A percentile compares a stretch with the other conserved stretches of the same genome.
Conservation (phyloP, 1,140 invertebrate genomes). For the Drosophila nikananu region DNA sequence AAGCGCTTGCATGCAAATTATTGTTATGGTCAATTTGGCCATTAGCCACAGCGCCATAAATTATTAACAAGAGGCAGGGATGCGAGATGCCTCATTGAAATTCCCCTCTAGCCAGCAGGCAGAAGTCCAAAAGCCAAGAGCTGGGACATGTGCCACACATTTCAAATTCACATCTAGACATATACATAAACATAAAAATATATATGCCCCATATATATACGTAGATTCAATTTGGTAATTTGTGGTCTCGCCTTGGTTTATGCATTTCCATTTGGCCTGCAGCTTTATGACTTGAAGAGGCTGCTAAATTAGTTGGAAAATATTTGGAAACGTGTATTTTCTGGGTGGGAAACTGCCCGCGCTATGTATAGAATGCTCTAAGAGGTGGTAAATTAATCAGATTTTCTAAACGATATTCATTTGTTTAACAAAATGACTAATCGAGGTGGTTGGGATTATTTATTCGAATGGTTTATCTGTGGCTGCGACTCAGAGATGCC, state of each 20-base stretch:
- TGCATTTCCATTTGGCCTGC: slow-evolving; percentile 53
- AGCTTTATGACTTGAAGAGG: slow-evolving; percentile 30
- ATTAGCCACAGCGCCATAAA: slow-evolving; percentile 77
- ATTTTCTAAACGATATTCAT: slow-evolving; percentile 15
- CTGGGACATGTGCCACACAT: slow-evolving; percentile 37
- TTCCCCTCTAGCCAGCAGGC: slow-evolving; percentile 55
- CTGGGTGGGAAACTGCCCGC: not conserved
- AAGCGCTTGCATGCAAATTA: slow-evolving; percentile 76
- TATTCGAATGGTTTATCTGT: slow-evolving; percentile 27
- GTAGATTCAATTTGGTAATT: slow-evolving; percentile 68
- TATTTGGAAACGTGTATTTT: slow-evolving; percentile 45
- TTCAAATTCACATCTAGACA: slow-evolving; percentile 38
- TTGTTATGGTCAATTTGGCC: slow-evolving; percentile 79
- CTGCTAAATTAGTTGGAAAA: slow-evolving; percentile 69
- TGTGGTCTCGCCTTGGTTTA: slow-evolving; percentile 58
- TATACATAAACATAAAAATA: slow-evolving; percentile 20
- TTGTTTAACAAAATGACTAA: slow-evolving; percentile 32
- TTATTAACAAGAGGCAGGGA: slow-evolving; percentile 53
- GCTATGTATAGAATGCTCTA: slow-evolving; percentile 34
- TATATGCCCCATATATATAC: slow-evolving; percentile 10
- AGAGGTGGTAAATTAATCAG: slow-evolving; percentile 36
- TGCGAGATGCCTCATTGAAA: slow-evolving; percentile 74
- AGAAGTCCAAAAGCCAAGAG: slow-evolving; percentile 27
- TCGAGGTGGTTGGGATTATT: slow-evolving; percentile 26
- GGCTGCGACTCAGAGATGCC: not conserved